phyloP scores from a whole-genome alignment of 2,113 vertebrate genomes.

The Peromyscus californicus region DNA sequence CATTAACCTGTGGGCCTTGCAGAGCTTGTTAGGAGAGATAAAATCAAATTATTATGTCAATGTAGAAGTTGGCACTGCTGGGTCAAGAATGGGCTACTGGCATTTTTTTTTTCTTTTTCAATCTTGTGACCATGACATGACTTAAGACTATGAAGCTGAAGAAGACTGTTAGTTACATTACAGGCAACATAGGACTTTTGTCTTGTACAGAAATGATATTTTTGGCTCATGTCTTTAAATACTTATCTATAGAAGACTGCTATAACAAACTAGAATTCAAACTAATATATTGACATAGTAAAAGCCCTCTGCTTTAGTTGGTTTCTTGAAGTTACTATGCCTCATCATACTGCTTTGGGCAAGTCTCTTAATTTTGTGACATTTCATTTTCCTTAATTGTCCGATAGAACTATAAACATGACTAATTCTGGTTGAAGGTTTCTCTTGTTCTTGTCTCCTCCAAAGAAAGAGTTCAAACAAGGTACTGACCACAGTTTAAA shows the following conservation, averaged over 20 bases:
- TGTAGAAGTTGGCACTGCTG: neutral
- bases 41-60: neutral
- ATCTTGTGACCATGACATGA: neutral
- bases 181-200: neutral
- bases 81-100: neutral
- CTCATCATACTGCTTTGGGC: neutral
- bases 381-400: neutral
- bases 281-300: neutral
- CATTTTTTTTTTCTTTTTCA: neutral
- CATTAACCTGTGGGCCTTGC: neutral
- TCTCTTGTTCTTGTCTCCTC: neutral
- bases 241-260: neutral
- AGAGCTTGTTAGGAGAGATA: neutral
- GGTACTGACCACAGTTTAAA: neutral
- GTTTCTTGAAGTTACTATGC: neutral
- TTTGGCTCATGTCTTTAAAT: neutral
- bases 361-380: neutral
- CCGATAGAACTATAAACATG: neutral
- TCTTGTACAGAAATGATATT: neutral
- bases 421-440: neutral
- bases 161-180: neutral
- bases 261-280: neutral
- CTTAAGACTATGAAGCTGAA: neutral
- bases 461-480: neutral
- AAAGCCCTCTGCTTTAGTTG: neutral